Conservation (phyloP, 2,888 invertebrate genomes). For the Caenorhabditis imperialis region DNA sequence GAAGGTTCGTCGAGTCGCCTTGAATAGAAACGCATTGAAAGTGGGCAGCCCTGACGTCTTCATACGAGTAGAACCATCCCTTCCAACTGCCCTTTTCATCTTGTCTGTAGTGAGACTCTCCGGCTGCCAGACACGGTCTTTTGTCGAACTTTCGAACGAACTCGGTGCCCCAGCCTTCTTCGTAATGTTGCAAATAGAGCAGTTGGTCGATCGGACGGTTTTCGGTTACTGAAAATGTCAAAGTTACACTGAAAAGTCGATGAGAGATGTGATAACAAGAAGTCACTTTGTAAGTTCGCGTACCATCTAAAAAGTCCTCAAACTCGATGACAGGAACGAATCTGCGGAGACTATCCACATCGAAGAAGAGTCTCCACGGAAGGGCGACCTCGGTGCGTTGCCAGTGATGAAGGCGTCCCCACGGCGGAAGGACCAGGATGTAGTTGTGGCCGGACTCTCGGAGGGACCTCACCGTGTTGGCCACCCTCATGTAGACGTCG, state of each 20-base stretch:
- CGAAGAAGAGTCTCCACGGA: constrained; percentile 90
- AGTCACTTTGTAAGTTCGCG: not conserved
- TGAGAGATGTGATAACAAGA: too few relatives aligned
- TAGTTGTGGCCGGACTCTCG: constrained; percentile 79
- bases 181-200: constrained; percentile 88
- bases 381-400: constrained; percentile 79
- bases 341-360: constrained; percentile 85
- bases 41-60: constrained; percentile 83
- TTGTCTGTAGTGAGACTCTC: constrained; percentile 12
- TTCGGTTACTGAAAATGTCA: constrained; percentile 19
- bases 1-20: constrained; percentile 72
- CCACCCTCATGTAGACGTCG: constrained; percentile 94
- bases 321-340: constrained; percentile 91
- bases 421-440: constrained; percentile 88
- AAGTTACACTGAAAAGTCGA: too few relatives aligned
- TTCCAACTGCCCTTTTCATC: constrained; percentile 54
- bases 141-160: constrained; percentile 89
- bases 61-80: constrained; percentile 85
- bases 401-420: constrained; percentile 94
- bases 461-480: constrained; percentile 86
- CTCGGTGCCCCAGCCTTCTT: constrained; percentile 86
- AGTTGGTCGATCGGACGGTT: constrained; percentile 80
- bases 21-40: constrained; percentile 85
- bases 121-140: constrained; percentile 80
- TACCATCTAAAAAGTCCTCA: constrained; percentile 85